phyloP scores from a whole-genome alignment of 2,797 vertebrate species.

The Chaenodraco wilsoni region DNA sequence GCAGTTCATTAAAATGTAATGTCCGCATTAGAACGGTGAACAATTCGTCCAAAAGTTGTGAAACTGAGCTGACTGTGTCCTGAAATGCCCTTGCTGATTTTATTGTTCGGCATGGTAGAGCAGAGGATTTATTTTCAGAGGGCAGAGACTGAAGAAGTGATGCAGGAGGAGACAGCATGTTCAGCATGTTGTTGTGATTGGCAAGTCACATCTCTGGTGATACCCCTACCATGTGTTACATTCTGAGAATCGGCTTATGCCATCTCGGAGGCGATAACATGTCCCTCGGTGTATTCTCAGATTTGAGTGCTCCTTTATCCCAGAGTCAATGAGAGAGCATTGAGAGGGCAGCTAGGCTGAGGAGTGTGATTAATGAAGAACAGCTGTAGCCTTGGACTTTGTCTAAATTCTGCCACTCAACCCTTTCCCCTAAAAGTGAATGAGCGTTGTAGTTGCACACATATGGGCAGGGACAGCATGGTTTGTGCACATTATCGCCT shows the following conservation, averaged over 20 bases:
- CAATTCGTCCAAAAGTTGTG: neutral
- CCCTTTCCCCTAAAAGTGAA: slow-evolving; percentile 3
- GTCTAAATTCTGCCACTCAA: slow-evolving; percentile 18
- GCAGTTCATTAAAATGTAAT: slow-evolving; percentile 23
- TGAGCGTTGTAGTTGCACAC: neutral
- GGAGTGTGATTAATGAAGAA: slow-evolving; percentile 33
- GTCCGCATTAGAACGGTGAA: neutral
- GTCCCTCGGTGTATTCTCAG: slow-evolving; percentile 36
- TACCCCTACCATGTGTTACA: slow-evolving; percentile 53
- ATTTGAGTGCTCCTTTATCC: slow-evolving; percentile 42
- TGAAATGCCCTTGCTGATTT: slow-evolving; percentile 26
- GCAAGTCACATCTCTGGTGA: slow-evolving; percentile 58
- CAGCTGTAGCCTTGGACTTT: slow-evolving; percentile 20
- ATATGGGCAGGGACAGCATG: neutral
- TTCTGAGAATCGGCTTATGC: slow-evolving; percentile 49
- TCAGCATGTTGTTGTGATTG: slow-evolving; percentile 45
- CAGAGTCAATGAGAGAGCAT: slow-evolving; percentile 28
- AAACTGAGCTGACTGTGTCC: neutral
- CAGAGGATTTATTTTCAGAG: slow-evolving; percentile 26
- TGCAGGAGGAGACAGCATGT: slow-evolving; percentile 44
- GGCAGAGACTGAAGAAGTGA: slow-evolving; percentile 34
- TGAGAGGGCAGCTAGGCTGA: slow-evolving; percentile 36
- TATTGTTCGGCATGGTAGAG: slow-evolving; percentile 6
- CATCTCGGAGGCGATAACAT: slow-evolving; percentile 58
- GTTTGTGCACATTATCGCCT: neutral